phyloP scores from a whole-genome alignment of 2,888 invertebrate species.

The Xestia ashworthii region DNA sequence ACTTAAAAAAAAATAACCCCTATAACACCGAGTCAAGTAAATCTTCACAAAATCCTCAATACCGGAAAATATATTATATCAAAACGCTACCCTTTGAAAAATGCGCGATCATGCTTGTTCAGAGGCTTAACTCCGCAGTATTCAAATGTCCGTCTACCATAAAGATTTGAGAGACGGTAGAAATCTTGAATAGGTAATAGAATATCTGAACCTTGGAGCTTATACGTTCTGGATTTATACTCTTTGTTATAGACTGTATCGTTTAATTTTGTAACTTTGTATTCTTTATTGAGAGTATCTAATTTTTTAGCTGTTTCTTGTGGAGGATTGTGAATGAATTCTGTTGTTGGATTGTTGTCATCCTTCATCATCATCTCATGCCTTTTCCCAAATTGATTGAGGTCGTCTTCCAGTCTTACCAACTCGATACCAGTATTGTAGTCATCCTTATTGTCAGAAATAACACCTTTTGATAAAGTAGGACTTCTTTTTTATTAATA shows the following conservation, averaged over 20 bases:
- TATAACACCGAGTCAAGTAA: not conserved
- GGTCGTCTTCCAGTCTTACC: too few species aligned
- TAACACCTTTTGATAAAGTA: not conserved
- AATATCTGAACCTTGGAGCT: constrained; percentile 46
- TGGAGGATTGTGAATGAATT: not conserved
- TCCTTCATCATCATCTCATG: not conserved
- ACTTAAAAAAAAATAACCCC: not conserved
- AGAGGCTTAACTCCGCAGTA: constrained; percentile 60
- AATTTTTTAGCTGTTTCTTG: constrained; percentile 8
- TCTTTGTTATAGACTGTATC: constrained; percentile 29
- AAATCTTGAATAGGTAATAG: constrained; percentile 60
- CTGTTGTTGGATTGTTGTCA: not conserved
- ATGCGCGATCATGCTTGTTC: constrained; percentile 54
- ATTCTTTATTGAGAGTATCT: constrained; percentile 22
- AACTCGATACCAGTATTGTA: not conserved
- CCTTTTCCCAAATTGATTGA: too few species aligned
- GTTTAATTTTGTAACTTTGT: constrained; percentile 26
- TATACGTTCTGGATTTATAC: constrained; percentile 49
- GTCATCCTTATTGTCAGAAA: not conserved
- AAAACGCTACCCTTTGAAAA: constrained; percentile 54
- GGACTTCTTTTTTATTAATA: not conserved
- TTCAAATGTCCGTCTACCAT: constrained; percentile 64
- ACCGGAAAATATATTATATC: constrained; percentile 43
- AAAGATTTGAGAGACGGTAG: constrained; percentile 55
- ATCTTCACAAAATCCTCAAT: constrained; percentile 22